Percentiles rank a stretch among this genome's conserved stretches.
Conservation (phyloP, 2,113 vertebrate species). For the Nothobranchius furzeri region DNA sequence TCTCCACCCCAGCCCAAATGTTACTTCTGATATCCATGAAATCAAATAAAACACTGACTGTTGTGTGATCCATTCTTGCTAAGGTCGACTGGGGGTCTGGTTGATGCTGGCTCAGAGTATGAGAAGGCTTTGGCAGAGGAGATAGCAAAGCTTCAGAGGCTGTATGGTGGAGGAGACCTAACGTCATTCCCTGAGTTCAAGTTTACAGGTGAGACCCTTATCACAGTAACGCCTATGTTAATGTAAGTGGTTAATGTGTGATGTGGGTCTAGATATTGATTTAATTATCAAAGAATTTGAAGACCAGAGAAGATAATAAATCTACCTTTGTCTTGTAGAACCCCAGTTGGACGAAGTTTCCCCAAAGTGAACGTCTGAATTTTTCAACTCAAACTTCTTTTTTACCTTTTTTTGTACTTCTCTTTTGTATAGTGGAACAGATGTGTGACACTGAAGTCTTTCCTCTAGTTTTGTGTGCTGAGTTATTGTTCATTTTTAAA, state of each 20-base stretch:
- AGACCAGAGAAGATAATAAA: neutral
- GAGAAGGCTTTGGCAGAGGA: constrained; percentile 86
- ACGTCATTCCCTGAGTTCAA: neutral
- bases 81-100: constrained; percentile 82
- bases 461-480: too few species aligned
- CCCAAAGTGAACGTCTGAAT: constrained; percentile 61
- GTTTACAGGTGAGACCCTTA: constrained; percentile 63
- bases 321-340: constrained; percentile 55
- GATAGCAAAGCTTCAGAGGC: constrained; percentile 85
- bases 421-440: too few species aligned
- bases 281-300: neutral
- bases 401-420: neutral
- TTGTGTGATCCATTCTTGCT: neutral
- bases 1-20: neutral
- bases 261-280: neutral
- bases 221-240: constrained; percentile 78
- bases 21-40: neutral
- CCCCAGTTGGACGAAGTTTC: constrained; percentile 71
- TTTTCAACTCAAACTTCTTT: neutral
- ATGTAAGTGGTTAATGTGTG: neutral
- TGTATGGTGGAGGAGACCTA: constrained; percentile 87
- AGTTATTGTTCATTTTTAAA: too few species aligned
- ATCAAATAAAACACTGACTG: too few species aligned
- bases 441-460: too few species aligned
- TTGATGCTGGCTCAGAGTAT: constrained; percentile 86